Base-by-base conservation (phyloP, 2,797 vertebrate genomes). In the Hydrolagus colliei region DNA sequence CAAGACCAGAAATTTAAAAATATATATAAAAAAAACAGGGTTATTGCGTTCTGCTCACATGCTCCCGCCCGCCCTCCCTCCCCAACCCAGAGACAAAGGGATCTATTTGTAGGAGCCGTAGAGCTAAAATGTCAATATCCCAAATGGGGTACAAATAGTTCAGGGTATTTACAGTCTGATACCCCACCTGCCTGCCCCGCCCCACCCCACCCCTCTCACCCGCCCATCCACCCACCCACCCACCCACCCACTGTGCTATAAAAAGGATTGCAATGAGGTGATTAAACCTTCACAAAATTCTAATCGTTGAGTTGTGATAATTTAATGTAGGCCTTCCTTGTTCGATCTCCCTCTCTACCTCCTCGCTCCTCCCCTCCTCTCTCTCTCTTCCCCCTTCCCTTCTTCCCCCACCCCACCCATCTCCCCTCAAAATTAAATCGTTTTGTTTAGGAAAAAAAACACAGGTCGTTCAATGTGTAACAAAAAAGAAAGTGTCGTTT, bases 401-500 rank as follows among this genome's bases (percentile, higher is more conserved):
- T 52, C 41, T 52, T 27, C 9, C 0, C 7, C 72, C 22, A 1
- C 61, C n/a, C 61, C 10, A n/a, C 77, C 61, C 22, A 18, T 6
- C n/a, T 6, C 41, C n/a, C 12, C 13, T 13, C 63, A n/a, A 90
- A 90, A 90, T 91, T 89, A 92, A 92, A 90, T 92, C 90, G 89
- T 62, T 18, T 72, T 52, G 22, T 61, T 72, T 85, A 2, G 67
- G 16, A 35, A 89, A 87, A 92, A 91, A 92, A 91, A 87, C 32
- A 22, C 88, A 89, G 92, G 93, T 96, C 92, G 93, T 93, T 93
- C 93, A 95, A 94, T 90, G 90, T 88, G 89, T 94, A 94, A 93
- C 93, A 95, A 95, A 94, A 95, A 96, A 52, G 41, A 52, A 52
- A 52, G 41, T 6, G 41, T 52, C 41, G 6, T 52, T 52, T 85